Conservation (phyloP, 2,888 invertebrate genomes). For the Ashinkailepas kermadecensis region DNA sequence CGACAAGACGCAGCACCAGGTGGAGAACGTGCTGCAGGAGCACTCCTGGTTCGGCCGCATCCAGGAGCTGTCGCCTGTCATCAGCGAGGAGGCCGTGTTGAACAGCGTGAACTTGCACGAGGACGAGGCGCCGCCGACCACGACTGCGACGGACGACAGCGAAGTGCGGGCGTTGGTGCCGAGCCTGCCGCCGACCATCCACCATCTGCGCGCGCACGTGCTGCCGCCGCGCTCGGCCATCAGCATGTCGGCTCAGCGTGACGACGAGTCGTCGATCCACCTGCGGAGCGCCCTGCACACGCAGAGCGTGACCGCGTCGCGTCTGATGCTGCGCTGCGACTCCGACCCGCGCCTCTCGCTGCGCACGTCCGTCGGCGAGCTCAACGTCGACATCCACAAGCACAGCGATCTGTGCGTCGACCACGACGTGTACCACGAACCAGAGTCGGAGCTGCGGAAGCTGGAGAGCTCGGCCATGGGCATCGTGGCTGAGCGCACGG, state of each 20-base stretch:
- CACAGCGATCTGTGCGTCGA: not conserved
- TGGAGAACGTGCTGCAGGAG: not conserved
- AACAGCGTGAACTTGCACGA: not conserved
- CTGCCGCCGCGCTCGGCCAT: not conserved
- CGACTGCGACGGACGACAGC: not conserved
- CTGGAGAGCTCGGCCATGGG: slow-evolving; percentile 1
- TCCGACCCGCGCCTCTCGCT: not conserved
- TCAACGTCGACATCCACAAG: not conserved
- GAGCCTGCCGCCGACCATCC: not conserved
- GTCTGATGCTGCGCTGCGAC: not conserved
- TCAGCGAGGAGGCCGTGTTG: not conserved
- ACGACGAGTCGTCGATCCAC: not conserved
- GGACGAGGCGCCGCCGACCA: not conserved
- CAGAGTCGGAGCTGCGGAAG: not conserved
- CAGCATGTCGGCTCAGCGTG: not conserved
- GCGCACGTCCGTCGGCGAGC: not conserved
- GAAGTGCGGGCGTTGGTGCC: not conserved
- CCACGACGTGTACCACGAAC: not conserved
- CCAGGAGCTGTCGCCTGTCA: not conserved
- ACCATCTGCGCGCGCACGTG: not conserved
- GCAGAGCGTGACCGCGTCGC: not conserved
- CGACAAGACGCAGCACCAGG: slow-evolving; percentile 4
- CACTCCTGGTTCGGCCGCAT: not conserved
- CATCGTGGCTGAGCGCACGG: not conserved
- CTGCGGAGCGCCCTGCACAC: not conserved